Evolutionary conservation across 2,797 vertebrate species (phyloP).

Genomic region (Lithobates sylvaticus): DNA sequence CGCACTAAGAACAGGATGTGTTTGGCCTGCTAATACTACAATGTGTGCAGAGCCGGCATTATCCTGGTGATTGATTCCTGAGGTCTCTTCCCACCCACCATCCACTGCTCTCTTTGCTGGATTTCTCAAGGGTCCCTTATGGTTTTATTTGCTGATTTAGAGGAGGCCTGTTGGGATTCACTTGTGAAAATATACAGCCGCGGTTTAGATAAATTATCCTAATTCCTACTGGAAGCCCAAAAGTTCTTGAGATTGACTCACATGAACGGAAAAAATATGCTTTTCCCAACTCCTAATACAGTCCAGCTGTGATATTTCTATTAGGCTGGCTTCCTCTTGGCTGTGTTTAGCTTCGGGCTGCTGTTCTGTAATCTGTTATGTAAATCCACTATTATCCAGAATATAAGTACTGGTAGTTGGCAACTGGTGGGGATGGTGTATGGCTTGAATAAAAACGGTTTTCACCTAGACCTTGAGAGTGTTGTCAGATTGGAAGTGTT

Average conservation of each 20-base stretch:
- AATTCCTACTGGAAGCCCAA: slow-evolving; percentile 35
- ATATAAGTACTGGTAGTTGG: background rate
- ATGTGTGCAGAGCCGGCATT: slow-evolving; percentile 24
- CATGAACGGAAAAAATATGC: background rate
- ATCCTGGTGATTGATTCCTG: slow-evolving; percentile 36
- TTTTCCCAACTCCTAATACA: background rate
- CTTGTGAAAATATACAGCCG: slow-evolving; percentile 29
- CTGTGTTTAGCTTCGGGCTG: background rate
- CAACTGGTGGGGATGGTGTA: background rate
- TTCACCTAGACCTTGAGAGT: background rate
- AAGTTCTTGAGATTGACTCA: background rate
- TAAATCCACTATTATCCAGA: slow-evolving; percentile 1
- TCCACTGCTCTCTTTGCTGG: slow-evolving; percentile 15
- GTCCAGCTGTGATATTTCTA: slow-evolving; percentile 5
- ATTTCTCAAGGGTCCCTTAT: slow-evolving; percentile 28
- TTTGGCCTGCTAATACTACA: slow-evolving; percentile 28
- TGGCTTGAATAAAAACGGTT: background rate
- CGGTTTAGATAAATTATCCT: slow-evolving; percentile 19
- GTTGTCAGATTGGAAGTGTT: background rate
- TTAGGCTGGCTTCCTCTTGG: slow-evolving; percentile 11
- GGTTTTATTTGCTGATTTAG: slow-evolving; percentile 35
- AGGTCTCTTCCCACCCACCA: slow-evolving; percentile 35
- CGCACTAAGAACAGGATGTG: background rate
- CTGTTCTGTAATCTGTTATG: slow-evolving; percentile 18
- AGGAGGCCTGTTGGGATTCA: slow-evolving; percentile 16